Conservation (phyloP, 2,113 vertebrate species). For the Vicugna pacos region DNA sequence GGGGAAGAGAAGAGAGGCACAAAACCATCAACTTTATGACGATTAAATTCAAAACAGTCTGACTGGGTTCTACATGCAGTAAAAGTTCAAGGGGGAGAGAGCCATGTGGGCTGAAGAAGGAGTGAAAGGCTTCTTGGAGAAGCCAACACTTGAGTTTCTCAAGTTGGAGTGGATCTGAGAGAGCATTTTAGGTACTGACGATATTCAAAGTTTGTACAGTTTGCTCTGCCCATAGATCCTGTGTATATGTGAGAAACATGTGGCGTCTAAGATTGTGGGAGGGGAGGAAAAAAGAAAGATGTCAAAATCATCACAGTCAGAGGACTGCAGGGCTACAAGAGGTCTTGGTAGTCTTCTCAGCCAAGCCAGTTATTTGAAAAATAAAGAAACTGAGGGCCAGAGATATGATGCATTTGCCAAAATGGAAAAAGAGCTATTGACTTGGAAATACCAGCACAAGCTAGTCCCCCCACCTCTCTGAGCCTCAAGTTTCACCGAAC, state of each 20-base stretch:
- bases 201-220: neutral
- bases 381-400: neutral
- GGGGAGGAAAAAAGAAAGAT: neutral
- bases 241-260: neutral
- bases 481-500: neutral
- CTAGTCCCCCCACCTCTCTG: neutral
- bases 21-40: neutral
- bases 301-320: neutral
- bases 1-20: neutral
- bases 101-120: neutral
- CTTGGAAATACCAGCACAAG: neutral
- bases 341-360: neutral
- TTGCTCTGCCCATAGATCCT: neutral
- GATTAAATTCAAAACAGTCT: neutral
- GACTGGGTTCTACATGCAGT: neutral
- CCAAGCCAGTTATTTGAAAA: slow-evolving; percentile 25
- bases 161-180: neutral
- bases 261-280: neutral
- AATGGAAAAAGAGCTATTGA: neutral
- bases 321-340: neutral
- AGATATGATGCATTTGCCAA: neutral
- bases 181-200: neutral
- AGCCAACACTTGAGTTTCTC: neutral
- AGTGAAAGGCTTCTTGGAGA: neutral
- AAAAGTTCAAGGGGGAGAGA: neutral